Base-by-base conservation (phyloP, 2,113 vertebrate genomes). In the Caretta caretta region DNA sequence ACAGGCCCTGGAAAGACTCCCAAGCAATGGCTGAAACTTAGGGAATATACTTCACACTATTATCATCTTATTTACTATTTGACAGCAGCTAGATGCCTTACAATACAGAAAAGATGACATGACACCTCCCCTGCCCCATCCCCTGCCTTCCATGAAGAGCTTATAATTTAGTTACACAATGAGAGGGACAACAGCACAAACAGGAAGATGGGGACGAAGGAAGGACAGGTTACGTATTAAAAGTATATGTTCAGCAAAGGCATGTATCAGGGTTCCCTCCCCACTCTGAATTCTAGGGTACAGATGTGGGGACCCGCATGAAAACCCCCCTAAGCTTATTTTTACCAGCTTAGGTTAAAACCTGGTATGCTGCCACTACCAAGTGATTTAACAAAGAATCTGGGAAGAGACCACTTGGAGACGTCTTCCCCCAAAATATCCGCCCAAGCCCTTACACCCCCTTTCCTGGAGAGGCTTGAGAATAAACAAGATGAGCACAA, bases 1-100 rank as follows among this genome's bases (percentile, higher is more conserved):
- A 59, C 14, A 80, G 35, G 65, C 2, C 4, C 22, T 38, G 38
- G 11, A 53, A 89, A 88, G 35, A 7, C 35, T 80, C 75, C 1
- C 11, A 89, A 46, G 22, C 38, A 46, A 48, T 48, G 72, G 22
- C 72, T 46, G 72, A 84, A 90, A 69, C 17, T 38, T 9, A 2
- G 25, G 8, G 17, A 4, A 22, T 19, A n/a, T 85, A 38, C 3
- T 16, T 88, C 57, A 38, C 5, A 1, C 38, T 6, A 51, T 82
- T 82, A 48, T 12, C 31, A 46, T 35, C 29, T 86, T 38, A 42
- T 46, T 72, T 83, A 80, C 46, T 81, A 49, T 14, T 86, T 48
- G 25, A 35, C 1, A 90, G 27, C 10, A 87, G 5, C 0, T 69
- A 69, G 35, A 69, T 38, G 35, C 17, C 16, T 69, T 38, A 20